Conservation (phyloP, 2,113 vertebrate genomes). For the Phyllostomus hastatus region DNA sequence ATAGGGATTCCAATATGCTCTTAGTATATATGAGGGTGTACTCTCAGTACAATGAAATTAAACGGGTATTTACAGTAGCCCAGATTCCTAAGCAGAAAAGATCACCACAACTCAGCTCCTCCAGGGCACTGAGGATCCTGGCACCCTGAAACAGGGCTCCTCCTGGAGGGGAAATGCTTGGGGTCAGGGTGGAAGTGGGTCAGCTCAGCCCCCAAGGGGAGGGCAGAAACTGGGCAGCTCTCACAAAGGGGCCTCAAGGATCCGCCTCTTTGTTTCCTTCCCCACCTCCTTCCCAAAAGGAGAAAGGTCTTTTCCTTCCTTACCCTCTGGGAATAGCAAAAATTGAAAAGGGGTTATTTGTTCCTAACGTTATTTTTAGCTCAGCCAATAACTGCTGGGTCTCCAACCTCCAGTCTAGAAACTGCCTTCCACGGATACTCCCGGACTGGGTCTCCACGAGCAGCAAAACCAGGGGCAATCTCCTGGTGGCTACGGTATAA, state of each 20-base stretch:
- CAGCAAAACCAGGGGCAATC: not conserved
- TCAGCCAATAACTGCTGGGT: not conserved
- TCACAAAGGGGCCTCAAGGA: not conserved
- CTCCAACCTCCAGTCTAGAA: not conserved
- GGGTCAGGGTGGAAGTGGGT: not conserved
- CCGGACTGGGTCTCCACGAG: not conserved
- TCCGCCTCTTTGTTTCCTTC: not conserved
- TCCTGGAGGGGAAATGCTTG: not conserved
- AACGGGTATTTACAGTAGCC: not conserved
- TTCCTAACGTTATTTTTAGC: slow-evolving; percentile 14
- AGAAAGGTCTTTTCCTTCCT: not conserved
- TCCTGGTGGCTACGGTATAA: not conserved
- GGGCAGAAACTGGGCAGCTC: not conserved
- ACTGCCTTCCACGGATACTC: not conserved
- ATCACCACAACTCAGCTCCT: not conserved
- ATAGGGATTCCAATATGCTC: not conserved
- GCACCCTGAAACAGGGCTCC: not conserved
- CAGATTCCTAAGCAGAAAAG: not conserved
- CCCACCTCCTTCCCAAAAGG: not conserved
- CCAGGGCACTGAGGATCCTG: not conserved
- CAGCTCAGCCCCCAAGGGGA: not conserved
- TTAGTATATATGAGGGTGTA: rapidly evolving
- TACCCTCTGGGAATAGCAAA: not conserved
- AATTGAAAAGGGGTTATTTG: not conserved
- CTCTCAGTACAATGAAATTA: not conserved